Percentiles rank a stretch among this genome's conserved stretches.
phyloP scores from a whole-genome alignment of 2,113 vertebrate species.

The Clarias gariepinus region DNA sequence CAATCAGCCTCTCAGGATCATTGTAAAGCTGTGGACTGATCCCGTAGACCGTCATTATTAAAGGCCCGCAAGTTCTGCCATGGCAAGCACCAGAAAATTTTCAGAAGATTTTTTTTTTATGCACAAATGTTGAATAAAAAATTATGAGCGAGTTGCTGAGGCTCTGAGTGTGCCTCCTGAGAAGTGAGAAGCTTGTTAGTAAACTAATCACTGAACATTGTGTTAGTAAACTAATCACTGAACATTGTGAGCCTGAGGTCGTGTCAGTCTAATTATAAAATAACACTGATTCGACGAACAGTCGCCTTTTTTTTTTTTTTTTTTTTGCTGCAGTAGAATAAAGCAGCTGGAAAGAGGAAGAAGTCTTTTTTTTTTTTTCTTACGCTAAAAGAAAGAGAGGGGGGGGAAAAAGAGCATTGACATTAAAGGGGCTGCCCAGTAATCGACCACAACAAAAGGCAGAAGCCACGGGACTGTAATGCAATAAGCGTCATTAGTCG shows the following conservation, averaged over 20 bases:
- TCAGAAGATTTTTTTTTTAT: neutral
- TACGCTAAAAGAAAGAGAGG: neutral
- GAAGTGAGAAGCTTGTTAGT: neutral
- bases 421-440: slow-evolving; percentile 12
- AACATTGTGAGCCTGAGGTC: neutral
- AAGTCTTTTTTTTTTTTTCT: neutral
- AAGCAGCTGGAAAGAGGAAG: slow-evolving; percentile 1
- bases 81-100: no score
- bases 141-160: neutral
- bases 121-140: neutral
- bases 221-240: neutral
- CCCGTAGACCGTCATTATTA: no score
- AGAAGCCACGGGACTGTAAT: slow-evolving; percentile 28
- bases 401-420: neutral
- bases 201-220: neutral
- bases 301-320: neutral
- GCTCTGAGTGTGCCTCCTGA: neutral
- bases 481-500: slow-evolving; percentile 45
- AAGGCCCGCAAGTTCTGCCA: no score
- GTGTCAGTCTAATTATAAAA: neutral
- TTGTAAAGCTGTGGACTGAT: no score
- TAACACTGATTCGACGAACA: neutral
- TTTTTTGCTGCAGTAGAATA: slow-evolving; percentile 2
- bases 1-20: no score
- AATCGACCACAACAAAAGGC: slow-evolving; percentile 40